Evolutionary conservation across 1,140 invertebrate genomes (phyloP).

Genomic region (Diorhabda sublineata): DNA sequence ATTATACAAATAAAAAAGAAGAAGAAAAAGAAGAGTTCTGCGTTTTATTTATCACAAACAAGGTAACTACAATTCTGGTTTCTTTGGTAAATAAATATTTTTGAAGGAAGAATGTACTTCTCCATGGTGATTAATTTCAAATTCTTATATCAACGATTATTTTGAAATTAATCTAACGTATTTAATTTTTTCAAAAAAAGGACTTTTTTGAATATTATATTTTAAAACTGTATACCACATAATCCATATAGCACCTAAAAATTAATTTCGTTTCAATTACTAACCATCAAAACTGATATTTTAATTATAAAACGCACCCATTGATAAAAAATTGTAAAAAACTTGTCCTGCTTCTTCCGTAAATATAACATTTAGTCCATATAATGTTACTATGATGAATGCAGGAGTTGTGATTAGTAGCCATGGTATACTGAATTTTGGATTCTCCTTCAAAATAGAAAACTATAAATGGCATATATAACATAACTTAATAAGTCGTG

Average conservation of each 20-base stretch:
- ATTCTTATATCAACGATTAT: no score
- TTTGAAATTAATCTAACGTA: no score
- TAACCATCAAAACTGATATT: not conserved
- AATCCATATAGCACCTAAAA: conserved; percentile 8
- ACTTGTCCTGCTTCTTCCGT: conserved; percentile 8
- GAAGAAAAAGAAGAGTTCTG: no score
- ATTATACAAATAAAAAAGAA: no score
- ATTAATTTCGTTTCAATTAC: not conserved
- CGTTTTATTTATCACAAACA: no score
- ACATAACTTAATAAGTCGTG: no score
- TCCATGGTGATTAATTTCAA: no score
- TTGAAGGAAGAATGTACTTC: no score
- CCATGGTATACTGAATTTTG: conserved; percentile 6
- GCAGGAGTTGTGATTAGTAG: not conserved
- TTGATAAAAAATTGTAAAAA: conserved; percentile 3
- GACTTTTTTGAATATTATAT: not conserved
- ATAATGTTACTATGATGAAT: not conserved
- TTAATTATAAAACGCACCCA: not conserved
- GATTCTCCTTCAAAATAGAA: conserved; percentile 9
- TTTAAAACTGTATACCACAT: not conserved
- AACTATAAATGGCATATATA: not conserved
- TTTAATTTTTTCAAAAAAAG: no score
- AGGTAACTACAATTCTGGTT: no score
- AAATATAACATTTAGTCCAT: not conserved
- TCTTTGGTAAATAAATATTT: no score